A percentile compares a stretch with the other conserved stretches of the same genome.
phyloP scores from a whole-genome alignment of 2,888 invertebrate genomes.

The Agrochola macilenta region DNA sequence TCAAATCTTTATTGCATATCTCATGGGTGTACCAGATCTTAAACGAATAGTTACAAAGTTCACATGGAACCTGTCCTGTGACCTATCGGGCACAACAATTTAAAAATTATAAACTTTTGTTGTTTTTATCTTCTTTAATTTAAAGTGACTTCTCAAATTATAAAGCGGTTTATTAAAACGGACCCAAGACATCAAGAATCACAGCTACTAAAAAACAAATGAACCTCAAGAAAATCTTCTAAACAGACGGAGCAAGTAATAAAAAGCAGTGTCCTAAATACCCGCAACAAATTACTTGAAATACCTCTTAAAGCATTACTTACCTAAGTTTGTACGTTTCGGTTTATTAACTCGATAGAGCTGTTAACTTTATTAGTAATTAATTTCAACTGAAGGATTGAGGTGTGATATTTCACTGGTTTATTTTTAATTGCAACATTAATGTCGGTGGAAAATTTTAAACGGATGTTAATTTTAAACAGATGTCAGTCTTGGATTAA shows the following conservation, averaged over 20 bases:
- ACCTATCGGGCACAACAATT: no score
- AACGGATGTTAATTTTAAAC: constrained; percentile 12
- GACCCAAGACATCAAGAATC: neutral
- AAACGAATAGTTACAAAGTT: no score
- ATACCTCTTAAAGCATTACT: constrained; percentile 31
- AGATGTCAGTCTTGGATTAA: neutral
- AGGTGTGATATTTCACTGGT: constrained; percentile 17
- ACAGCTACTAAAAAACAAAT: constrained; percentile 21
- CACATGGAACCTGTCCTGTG: no score
- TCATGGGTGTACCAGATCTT: no score
- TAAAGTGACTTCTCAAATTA: neutral
- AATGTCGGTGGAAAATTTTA: constrained; percentile 5
- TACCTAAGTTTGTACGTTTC: constrained; percentile 13
- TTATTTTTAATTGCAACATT: constrained; percentile 30
- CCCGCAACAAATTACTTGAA: constrained; percentile 37
- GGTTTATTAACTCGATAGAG: constrained; percentile 28
- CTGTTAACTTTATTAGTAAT: constrained; percentile 43
- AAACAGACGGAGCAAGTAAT: constrained; percentile 23
- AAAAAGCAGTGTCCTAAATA: constrained; percentile 22
- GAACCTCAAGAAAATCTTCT: constrained; percentile 19
- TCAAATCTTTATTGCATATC: no score
- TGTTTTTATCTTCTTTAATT: no score
- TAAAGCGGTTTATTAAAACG: neutral
- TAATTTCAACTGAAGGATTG: constrained; percentile 30
- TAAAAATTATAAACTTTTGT: no score